Evolutionary conservation across 2,888 invertebrate species (phyloP), one percentile per base, ranked within the genome.

Genomic region (Oscheius sp.): DNA sequence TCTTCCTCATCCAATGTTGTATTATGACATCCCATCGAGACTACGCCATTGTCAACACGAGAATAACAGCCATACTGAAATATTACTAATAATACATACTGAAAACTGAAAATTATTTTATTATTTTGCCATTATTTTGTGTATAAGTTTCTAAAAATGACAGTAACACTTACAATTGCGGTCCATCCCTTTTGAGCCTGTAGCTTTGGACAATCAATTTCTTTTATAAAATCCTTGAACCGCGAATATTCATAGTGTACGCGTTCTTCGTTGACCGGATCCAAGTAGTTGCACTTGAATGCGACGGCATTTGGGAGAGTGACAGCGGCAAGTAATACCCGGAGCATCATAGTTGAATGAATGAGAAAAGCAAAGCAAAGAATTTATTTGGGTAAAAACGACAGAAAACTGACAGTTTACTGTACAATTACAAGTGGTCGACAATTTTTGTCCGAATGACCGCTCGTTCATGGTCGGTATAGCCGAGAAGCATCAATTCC

Each of bases 211-310:
- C 49, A 49, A 5, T 49, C 49, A 18, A 18, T 21, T 21, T 3
- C 13, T 13, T 16, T 49, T 13, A 49, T 16, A 3, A 49, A 13
- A 2, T 18, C 13, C 2, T 13, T 16, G 5, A 49, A 5, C 13
- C 13, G 49, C 2, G 3, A 18, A 5, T 21, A 49, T 3, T 49
- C 21, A 16, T 18, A 21, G 21, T 49, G 49, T 3, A 21, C 13
- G 5, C 5, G 3, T 13, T 49, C 5, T 12, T 25, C 23, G 53
- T 53, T 2, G 9, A 23, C 21, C 2, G 53, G 21, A 9, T 53
- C 53, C 18, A 53, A 21, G 53, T 53, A 53, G 53, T 53, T 53
- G 21, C 53, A 53, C 2, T 9, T 21, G 53, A 18, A 53, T n/a
- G 53, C n/a, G 21, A 25, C 12, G 53, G 25, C 53, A 21, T 18